A percentile compares a stretch with the other conserved stretches of the same genome.
Evolutionary conservation across 1,140 invertebrate species (phyloP).

Genomic region (Megalonaias nervosa): DNA sequence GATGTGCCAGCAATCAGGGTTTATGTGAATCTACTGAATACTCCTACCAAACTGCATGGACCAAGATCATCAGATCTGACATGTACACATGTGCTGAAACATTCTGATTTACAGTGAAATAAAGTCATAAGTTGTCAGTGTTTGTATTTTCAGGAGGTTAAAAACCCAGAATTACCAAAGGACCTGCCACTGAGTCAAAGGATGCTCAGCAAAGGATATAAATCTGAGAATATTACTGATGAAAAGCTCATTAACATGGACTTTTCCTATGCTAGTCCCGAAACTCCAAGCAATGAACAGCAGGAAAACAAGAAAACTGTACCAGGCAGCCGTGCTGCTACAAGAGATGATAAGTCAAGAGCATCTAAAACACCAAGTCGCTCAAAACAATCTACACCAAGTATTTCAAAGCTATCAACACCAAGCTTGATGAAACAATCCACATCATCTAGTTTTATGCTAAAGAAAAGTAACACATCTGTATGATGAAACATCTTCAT

Average conservation of each 20-base stretch:
- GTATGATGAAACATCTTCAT: no score
- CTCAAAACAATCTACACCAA: no score
- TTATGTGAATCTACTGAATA: no score
- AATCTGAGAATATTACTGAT: slow-evolving; percentile 56
- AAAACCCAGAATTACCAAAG: slow-evolving; percentile 56
- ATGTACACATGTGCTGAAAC: no score
- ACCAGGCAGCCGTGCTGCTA: slow-evolving; percentile 15
- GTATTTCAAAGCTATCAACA: no score
- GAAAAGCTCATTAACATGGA: slow-evolving; percentile 61
- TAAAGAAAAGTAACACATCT: no score
- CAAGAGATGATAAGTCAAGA: slow-evolving; percentile 27
- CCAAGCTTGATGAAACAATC: no score
- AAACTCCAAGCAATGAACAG: slow-evolving; percentile 39
- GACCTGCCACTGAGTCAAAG: slow-evolving; percentile 62
- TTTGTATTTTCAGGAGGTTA: slow-evolving; percentile 51
- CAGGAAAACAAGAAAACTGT: slow-evolving; percentile 26
- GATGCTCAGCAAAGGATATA: slow-evolving; percentile 63
- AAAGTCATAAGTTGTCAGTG: neutral
- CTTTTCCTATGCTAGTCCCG: slow-evolving; percentile 56
- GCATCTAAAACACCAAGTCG: neutral
- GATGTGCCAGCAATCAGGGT: no score
- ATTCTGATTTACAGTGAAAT: no score
- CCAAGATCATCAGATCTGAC: no score
- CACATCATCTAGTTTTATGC: no score
- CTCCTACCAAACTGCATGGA: no score